Base-by-base conservation (phyloP, 1,140 invertebrate species). In the Penaeus vannamei region DNA sequence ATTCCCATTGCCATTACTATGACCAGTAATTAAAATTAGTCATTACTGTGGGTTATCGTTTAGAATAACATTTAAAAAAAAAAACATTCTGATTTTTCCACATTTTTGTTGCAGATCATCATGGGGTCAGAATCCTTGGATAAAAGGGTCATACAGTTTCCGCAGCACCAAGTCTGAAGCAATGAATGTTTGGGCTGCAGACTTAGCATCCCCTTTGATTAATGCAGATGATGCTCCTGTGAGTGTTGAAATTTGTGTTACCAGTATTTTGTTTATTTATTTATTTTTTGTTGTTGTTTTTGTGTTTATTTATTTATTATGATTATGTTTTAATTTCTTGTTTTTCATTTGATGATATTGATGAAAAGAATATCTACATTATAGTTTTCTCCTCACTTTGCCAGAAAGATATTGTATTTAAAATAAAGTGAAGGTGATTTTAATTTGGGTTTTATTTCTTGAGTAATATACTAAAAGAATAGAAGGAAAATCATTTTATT, bases 61-160 rank as follows among this genome's bases (percentile, higher is more conserved):
- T 17, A 53, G 53, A 10, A 53, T 53, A 17, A 53, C 14, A 17
- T 10, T 12, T 17, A n/a, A n/a, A n/a, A n/a, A n/a, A n/a, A n/a
- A n/a, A n/a, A n/a, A n/a, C n/a, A n/a, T 46, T 46, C 42, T 46
- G 10, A 46, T 53, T 12, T 53, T 53, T 17, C 53, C 53, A 14
- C 17, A 14, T 80, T 32, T 19, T 46, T 72, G 19, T 46, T 59
- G 23, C 82, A 89, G 87, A 29, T 89, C 87, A 29, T 80, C 82
- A 23, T 89, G 87, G 87, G 82, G 83, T 20, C 62, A 82, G 20
- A 85, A 85, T 46, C 60, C 59, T 22, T 89, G 69, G 82, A 59
- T 60, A 19, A 84, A 59, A 62, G 87, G 87, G 22, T 79, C 87
- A 20, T 89, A 89, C 72, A 89, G 87, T 20, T 89, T 85, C 32